A percentile compares a stretch with the other conserved stretches of the same genome.
Evolutionary conservation across 2,797 vertebrate genomes (phyloP).

Genomic region (Phalloptychus januarius): DNA sequence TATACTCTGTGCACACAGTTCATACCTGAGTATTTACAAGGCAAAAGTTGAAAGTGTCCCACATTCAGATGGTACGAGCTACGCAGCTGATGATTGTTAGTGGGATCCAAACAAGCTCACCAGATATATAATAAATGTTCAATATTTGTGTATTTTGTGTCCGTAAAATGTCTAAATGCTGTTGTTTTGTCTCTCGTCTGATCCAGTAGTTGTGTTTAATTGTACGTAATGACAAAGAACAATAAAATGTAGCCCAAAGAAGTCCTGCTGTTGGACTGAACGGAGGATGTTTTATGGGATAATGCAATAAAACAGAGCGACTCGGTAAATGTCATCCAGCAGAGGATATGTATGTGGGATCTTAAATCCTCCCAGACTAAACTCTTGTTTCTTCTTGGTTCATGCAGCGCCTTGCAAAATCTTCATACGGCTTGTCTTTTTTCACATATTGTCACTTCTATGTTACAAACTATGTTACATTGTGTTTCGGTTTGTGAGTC

Average conservation of each 20-base stretch:
- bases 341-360: conserved; percentile 26
- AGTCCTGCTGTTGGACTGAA: conserved; percentile 27
- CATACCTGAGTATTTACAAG: conserved; percentile 14
- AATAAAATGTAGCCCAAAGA: conserved; percentile 48
- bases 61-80: conserved; percentile 25
- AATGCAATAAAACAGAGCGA: conserved; percentile 25
- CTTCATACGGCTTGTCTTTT: neutral
- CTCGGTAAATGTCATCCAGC: conserved; percentile 28
- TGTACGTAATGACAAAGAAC: conserved; percentile 33
- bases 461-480: neutral
- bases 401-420: neutral
- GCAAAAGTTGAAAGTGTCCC: conserved; percentile 33
- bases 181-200: conserved; percentile 62
- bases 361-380: conserved; percentile 29
- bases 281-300: conserved; percentile 24
- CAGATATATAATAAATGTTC: conserved; percentile 67
- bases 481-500: conserved; percentile 52
- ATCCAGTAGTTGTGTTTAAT: conserved; percentile 33
- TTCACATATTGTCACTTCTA: neutral
- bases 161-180: conserved; percentile 56
- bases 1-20: conserved; percentile 45
- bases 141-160: conserved; percentile 56
- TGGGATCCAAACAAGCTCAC: conserved; percentile 35
- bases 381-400: conserved; percentile 27
- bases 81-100: conserved; percentile 53